Percentiles rank a stretch among this genome's conserved stretches.
These are phyloP conservation scores for Zophobas morio DNA, from an alignment of 1,140 invertebrate genomes.

Conservation along the genomic window DNA sequence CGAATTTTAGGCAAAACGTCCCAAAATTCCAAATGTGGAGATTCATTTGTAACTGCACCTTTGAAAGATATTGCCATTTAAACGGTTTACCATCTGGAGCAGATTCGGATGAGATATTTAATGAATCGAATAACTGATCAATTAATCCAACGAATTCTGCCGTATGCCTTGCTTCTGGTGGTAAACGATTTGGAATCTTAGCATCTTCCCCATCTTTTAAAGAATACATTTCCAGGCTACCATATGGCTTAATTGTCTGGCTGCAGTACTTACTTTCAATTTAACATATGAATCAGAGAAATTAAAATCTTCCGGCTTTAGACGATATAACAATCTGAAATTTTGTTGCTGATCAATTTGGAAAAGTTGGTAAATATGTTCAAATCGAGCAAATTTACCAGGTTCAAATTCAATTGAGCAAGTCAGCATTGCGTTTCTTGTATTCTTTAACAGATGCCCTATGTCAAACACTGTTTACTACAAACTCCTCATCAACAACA, in stretches of 20 bases:
- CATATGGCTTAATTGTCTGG: slow-evolving; percentile 43
- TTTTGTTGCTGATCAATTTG: slow-evolving; percentile 29
- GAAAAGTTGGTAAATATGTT: slow-evolving; percentile 33
- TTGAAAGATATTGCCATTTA: neutral
- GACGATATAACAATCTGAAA: slow-evolving; percentile 33
- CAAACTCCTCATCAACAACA: slow-evolving; percentile 15
- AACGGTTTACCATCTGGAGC: slow-evolving; percentile 37
- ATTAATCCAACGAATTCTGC: slow-evolving; percentile 51
- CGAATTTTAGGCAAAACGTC: slow-evolving; percentile 42
- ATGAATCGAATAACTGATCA: slow-evolving; percentile 49
- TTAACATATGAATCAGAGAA: slow-evolving; percentile 47
- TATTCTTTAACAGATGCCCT: slow-evolving; percentile 48
- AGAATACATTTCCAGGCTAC: slow-evolving; percentile 20
- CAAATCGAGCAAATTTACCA: slow-evolving; percentile 40
- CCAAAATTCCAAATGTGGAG: slow-evolving; percentile 45
- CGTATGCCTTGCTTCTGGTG: slow-evolving; percentile 48
- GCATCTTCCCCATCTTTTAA: neutral
- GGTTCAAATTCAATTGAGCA: slow-evolving; percentile 40
- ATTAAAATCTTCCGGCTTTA: slow-evolving; percentile 44
- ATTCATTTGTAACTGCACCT: slow-evolving; percentile 26
- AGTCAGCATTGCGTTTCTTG: slow-evolving; percentile 44
- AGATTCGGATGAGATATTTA: slow-evolving; percentile 28
- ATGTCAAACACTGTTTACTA: slow-evolving; percentile 41
- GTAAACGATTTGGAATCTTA: slow-evolving; percentile 24
- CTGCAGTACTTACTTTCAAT: slow-evolving; percentile 51